Conservation (phyloP, 2,113 vertebrate genomes). For the Genyomyrus donnyi region DNA sequence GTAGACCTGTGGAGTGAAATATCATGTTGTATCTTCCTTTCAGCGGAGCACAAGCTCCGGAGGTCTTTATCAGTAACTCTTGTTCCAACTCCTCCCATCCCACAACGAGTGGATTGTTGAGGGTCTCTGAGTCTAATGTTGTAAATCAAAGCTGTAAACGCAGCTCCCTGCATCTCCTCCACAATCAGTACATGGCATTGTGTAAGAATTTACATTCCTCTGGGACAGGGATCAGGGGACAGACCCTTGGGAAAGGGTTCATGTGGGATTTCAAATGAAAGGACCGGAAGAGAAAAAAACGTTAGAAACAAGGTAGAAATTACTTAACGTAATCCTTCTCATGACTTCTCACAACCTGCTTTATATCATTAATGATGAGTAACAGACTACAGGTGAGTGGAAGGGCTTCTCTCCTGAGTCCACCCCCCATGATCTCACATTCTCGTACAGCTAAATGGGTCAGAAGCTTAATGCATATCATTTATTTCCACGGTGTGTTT, state of each 20-base stretch:
- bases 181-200: not conserved
- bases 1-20: not conserved
- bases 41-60: not conserved
- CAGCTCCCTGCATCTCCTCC: not conserved
- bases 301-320: not conserved
- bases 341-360: not conserved
- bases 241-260: not conserved
- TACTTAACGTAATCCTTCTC: not conserved
- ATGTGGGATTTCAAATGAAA: not conserved
- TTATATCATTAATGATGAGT: not conserved
- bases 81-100: not conserved
- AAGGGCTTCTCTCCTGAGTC: not conserved
- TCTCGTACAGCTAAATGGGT: not conserved
- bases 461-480: not conserved
- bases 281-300: not conserved
- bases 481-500: constrained; percentile 10
- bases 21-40: not conserved
- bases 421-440: not conserved
- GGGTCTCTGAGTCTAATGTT: not conserved
- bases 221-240: not conserved
- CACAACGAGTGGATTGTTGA: not conserved
- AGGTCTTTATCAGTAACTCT: not conserved
- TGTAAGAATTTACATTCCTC: not conserved
- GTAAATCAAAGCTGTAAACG: not conserved
- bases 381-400: not conserved